Conservation (phyloP, 2,888 invertebrate genomes). For the Xestia xanthographa region DNA sequence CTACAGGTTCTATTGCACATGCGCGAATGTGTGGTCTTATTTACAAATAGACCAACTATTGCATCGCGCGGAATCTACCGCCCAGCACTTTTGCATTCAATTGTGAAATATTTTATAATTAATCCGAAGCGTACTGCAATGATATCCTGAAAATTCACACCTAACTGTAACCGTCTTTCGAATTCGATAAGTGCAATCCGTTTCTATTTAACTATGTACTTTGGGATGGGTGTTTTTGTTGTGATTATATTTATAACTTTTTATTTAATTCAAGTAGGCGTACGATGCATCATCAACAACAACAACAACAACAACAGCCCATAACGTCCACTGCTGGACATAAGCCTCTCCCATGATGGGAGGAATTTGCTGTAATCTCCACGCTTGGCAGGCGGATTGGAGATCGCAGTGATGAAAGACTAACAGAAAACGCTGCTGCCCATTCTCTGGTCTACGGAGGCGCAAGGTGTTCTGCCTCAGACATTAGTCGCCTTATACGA, state of each 20-base stretch:
- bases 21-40: slow-evolving; percentile 27
- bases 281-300: too few species aligned
- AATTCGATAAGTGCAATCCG: not conserved
- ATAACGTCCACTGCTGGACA: too few species aligned
- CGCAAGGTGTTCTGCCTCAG: too few species aligned
- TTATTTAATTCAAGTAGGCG: not conserved
- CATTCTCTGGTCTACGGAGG: too few species aligned
- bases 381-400: too few species aligned
- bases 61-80: slow-evolving; percentile 12
- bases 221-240: not conserved
- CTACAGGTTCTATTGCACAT: slow-evolving; percentile 52
- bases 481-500: too few species aligned
- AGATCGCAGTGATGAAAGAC: too few species aligned
- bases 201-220: not conserved
- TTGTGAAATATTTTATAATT: slow-evolving; percentile 25
- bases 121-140: not conserved
- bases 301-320: too few species aligned
- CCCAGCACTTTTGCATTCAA: not conserved
- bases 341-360: too few species aligned
- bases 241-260: not conserved
- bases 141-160: not conserved
- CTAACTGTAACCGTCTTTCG: not conserved
- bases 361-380: too few species aligned
- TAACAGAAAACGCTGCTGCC: too few species aligned
- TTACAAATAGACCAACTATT: slow-evolving; percentile 28